Conservation (phyloP, 53 echinoderm and acorn worm species). For the Mesocentrotus franciscanus region DNA sequence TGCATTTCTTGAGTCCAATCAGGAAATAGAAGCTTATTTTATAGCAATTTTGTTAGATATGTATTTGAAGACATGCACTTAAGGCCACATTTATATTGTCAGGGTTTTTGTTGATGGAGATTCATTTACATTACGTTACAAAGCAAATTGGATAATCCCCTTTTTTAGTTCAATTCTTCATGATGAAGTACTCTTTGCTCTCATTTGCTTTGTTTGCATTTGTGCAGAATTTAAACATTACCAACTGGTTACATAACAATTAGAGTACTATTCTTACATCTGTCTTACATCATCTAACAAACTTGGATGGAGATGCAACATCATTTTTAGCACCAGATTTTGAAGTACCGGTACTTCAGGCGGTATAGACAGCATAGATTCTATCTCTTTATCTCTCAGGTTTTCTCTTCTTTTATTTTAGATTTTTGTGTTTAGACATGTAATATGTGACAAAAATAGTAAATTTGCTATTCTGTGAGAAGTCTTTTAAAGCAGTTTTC, state of each 20-base stretch:
- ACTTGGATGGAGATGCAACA: background rate
- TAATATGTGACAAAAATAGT: background rate
- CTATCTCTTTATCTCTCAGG: background rate
- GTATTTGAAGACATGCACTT: background rate
- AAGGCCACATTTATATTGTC: background rate
- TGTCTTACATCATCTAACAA: background rate
- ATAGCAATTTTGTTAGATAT: slow-evolving; percentile 41
- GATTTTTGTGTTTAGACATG: background rate
- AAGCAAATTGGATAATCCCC: background rate
- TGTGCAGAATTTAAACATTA: background rate
- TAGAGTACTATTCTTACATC: background rate
- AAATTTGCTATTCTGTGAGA: background rate
- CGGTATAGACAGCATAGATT: background rate
- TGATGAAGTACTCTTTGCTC: background rate
- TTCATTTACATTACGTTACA: background rate
- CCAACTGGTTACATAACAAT: background rate
- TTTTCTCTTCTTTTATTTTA: background rate
- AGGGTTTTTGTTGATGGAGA: background rate
- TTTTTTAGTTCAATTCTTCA: background rate
- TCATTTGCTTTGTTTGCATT: background rate
- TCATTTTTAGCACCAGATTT: background rate
- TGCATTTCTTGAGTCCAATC: background rate
- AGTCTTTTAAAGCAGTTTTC: background rate
- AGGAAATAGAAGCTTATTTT: slow-evolving; percentile 35
- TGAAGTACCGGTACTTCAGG: background rate